Evolutionary conservation across 1,140 invertebrate species (phyloP), one percentile per base, ranked within the genome.

Genomic region (Bombus vancouverensis): DNA sequence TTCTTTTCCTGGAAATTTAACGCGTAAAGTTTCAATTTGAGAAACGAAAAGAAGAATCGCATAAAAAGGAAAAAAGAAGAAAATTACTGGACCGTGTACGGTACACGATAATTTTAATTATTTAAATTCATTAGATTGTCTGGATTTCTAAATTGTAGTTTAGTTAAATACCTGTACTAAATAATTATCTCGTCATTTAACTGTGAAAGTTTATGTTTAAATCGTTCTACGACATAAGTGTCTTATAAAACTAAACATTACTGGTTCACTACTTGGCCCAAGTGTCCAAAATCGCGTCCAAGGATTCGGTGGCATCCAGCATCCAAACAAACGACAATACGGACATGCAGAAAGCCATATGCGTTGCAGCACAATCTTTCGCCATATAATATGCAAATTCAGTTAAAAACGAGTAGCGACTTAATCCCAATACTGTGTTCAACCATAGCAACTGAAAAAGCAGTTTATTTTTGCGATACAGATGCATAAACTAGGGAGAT

Each of bases 281-380:
- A 59, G 89, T 85, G 25, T 95, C 94, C 65, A 93, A 83, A 66
- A 95, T 92, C 9, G 93, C 92, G 57, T 95, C 94, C 25, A 95
- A 82, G 0, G 93, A 93, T 83, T 95, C 95, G 4, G 95, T 95
- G 0, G 95, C 95, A 34, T 95, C 95, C 62, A 95, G 77, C 95
- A 95, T 95, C 95, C 95, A 95, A 0, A 95, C 84, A n/a, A 95
- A 95, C 1, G 94, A 93, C 15, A 95, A 81, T n/a, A 95, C 72
- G 0, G 95, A 91, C 32, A 94, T 81, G 76, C 94, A 95, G 76
- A 92, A 92, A 0, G 94, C 91, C 80, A 94, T 92, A 42, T 94
- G 92, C 28, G 70, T 88, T 0, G 92, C 88, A 9, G 93, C 94
- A 22, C 88, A 80, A 10, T 95, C 91, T 47, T 82, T 89, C 0